Evolutionary conservation across 2,888 invertebrate genomes (phyloP).

Genomic region (Tiphia femorata): DNA sequence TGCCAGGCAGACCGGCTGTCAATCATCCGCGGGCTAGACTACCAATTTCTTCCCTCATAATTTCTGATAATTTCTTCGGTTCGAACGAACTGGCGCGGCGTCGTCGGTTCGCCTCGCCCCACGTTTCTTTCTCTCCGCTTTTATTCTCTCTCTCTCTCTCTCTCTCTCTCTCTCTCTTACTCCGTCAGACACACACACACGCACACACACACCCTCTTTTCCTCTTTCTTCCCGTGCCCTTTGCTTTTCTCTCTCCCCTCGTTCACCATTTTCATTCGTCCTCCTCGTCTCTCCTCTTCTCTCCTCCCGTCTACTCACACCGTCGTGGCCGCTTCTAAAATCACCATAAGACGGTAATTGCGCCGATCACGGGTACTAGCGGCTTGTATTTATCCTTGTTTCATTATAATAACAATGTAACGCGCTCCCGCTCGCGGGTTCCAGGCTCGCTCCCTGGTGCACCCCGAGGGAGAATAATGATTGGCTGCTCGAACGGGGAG

Average conservation of each 20-base stretch:
- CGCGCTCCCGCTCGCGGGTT: no score
- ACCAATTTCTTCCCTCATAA: slow-evolving; percentile 68
- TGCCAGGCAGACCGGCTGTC: slow-evolving; percentile 62
- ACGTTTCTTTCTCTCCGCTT: slow-evolving; percentile 23
- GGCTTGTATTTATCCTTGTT: slow-evolving; percentile 66
- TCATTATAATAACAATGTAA: slow-evolving; percentile 69
- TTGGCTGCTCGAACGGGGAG: slow-evolving; percentile 46
- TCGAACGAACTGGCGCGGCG: slow-evolving; percentile 54
- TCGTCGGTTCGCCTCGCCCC: slow-evolving; percentile 38
- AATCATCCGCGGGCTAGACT: slow-evolving; percentile 68
- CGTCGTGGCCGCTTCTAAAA: slow-evolving; percentile 60
- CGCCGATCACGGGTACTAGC: slow-evolving; percentile 65
- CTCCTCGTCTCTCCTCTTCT: not conserved
- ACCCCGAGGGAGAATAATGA: slow-evolving; percentile 51
- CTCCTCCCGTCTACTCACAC: slow-evolving; percentile 17
- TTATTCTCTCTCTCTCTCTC: slow-evolving; percentile 11
- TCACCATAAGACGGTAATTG: slow-evolving; percentile 67
- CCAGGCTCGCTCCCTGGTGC: slow-evolving; percentile 46
- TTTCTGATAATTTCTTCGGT: slow-evolving; percentile 67
- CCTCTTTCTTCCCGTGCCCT: not conserved
- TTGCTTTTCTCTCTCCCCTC: slow-evolving; percentile 12
- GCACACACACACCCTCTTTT: no score
- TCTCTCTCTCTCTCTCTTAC: slow-evolving; percentile 17
- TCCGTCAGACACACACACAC: no score
- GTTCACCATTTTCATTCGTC: slow-evolving; percentile 11